Conservation (phyloP, 1,140 invertebrate genomes). For the Scaptodrosophila lebanonensis region DNA sequence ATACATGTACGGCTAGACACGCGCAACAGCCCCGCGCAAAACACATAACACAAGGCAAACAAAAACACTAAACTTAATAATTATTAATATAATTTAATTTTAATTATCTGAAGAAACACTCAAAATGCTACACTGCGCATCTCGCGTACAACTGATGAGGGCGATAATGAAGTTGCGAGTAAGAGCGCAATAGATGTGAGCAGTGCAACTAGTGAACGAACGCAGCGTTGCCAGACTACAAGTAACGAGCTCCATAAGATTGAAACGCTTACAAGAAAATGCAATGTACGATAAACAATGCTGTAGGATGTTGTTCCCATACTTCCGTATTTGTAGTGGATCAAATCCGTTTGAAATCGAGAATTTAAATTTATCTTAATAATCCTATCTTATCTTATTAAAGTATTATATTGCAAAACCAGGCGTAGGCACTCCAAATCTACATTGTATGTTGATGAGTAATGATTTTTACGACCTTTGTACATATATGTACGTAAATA, state of each 20-base stretch:
- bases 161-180: conserved; percentile 56
- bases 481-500: not conserved
- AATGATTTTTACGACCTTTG: too few species aligned
- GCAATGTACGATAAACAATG: too few species aligned
- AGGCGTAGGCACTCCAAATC: too few species aligned
- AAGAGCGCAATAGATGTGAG: conserved; percentile 47
- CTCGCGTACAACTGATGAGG: conserved; percentile 37
- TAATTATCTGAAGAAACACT: conserved; percentile 69
- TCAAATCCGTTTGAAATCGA: too few species aligned
- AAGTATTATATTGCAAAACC: too few species aligned
- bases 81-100: conserved; percentile 73
- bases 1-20: conserved; percentile 17
- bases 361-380: too few species aligned
- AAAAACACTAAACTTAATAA: conserved; percentile 61
- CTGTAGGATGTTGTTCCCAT: too few species aligned
- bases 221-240: conserved; percentile 39
- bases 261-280: too few species aligned
- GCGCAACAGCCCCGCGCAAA: conserved; percentile 16
- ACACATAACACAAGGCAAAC: conserved; percentile 20
- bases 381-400: too few species aligned
- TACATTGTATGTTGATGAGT: too few species aligned
- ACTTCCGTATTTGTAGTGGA: too few species aligned
- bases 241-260: too few species aligned
- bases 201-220: conserved; percentile 26
- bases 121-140: conserved; percentile 52